phyloP scores from a whole-genome alignment of 2,797 vertebrate species.

The Rhabdomys pumilio region DNA sequence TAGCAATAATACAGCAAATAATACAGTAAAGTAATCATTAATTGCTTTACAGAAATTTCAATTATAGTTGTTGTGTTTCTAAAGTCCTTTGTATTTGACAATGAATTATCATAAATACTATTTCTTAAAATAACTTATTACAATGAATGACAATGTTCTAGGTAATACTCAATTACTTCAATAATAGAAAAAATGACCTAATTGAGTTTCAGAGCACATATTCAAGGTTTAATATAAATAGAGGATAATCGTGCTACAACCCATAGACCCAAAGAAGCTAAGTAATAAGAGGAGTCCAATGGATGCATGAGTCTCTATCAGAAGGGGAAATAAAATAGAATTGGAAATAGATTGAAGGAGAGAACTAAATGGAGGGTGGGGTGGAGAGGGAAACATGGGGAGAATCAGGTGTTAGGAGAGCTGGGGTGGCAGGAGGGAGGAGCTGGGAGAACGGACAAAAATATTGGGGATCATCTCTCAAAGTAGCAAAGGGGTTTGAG shows the following conservation, averaged over 20 bases:
- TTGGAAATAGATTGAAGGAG: neutral
- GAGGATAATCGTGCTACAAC: neutral
- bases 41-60: conserved; percentile 55
- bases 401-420: neutral
- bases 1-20: no score
- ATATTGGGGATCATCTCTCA: accelerated
- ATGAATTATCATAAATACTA: conserved; percentile 48
- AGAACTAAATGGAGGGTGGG: neutral
- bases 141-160: conserved; percentile 36
- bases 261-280: neutral
- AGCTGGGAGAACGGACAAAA: neutral
- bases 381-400: neutral
- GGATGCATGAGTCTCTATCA: neutral
- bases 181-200: neutral
- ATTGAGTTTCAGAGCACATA: conserved; percentile 23
- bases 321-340: neutral
- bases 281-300: neutral
- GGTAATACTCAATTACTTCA: conserved; percentile 29
- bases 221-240: conserved; percentile 36
- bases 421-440: neutral
- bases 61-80: conserved; percentile 56
- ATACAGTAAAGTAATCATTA: neutral
- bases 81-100: conserved; percentile 37
- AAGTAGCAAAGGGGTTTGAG: neutral
- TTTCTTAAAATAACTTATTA: conserved; percentile 58